Evolutionary conservation across 2,113 vertebrate species (phyloP).

Genomic region (Ceuthmochares aereus): DNA sequence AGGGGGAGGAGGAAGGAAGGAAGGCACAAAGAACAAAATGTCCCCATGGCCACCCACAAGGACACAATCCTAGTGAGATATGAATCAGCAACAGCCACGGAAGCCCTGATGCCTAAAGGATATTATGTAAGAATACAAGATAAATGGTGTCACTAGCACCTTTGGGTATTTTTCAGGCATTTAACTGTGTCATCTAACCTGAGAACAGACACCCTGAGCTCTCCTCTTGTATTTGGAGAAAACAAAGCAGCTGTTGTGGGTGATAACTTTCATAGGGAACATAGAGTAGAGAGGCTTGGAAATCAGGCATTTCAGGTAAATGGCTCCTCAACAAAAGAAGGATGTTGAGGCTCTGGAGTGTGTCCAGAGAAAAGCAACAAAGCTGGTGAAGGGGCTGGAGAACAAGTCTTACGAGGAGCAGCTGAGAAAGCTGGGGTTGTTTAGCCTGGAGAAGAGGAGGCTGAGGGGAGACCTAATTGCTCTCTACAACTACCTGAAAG

Average conservation of each 20-base stretch:
- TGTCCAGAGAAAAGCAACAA: too few species aligned
- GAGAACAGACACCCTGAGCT: neutral
- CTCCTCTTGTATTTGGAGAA: neutral
- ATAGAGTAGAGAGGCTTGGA: neutral
- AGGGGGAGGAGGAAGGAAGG: slow-evolving; percentile 41
- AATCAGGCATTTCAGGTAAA: neutral
- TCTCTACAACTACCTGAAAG: too few species aligned
- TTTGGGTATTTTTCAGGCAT: neutral
- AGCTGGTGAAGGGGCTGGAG: too few species aligned
- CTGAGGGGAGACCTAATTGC: too few species aligned
- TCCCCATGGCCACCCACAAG: slow-evolving; percentile 62
- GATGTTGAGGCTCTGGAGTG: too few species aligned
- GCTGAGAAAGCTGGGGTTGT: too few species aligned
- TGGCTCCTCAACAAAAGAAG: too few species aligned
- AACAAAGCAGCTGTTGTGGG: neutral
- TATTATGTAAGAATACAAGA: slow-evolving; percentile 28
- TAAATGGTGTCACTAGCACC: neutral
- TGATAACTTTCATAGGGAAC: slow-evolving; percentile 4
- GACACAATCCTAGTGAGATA: neutral
- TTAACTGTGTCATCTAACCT: neutral
- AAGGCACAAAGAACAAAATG: slow-evolving; percentile 58
- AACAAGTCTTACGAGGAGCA: too few species aligned
- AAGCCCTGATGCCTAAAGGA: neutral
- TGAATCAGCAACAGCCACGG: slow-evolving; percentile 23
- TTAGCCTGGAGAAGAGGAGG: too few species aligned